Evolutionary conservation across 2,888 invertebrate genomes (phyloP).

Genomic region (Acrobeloides nanus): DNA sequence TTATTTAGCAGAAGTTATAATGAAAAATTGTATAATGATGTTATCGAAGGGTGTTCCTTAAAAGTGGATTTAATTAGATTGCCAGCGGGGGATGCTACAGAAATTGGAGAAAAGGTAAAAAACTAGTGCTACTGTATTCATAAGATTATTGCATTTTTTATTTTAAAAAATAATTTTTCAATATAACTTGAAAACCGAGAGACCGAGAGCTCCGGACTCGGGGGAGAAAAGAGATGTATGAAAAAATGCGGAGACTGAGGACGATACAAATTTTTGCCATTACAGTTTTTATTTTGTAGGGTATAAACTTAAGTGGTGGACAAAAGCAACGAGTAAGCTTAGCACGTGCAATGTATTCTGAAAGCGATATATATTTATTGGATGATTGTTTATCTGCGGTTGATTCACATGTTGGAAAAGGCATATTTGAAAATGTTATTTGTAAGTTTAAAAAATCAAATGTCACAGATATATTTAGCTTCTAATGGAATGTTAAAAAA

Average conservation of each 20-base stretch:
- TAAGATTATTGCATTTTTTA: no score
- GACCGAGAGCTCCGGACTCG: no score
- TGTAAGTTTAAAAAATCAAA: no score
- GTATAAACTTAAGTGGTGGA: constrained; percentile 51
- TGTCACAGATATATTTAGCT: no score
- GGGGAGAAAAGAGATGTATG: no score
- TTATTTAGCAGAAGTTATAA: constrained; percentile 62
- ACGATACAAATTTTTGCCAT: no score
- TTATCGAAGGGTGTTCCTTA: constrained; percentile 42
- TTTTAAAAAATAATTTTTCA: no score
- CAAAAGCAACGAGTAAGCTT: constrained; percentile 69
- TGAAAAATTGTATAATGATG: constrained; percentile 28
- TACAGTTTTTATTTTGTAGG: constrained; percentile 28
- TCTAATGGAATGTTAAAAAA: constrained; percentile 39
- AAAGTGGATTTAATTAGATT: constrained; percentile 34
- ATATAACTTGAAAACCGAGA: no score
- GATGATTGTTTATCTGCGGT: constrained; percentile 93
- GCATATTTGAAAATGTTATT: constrained; percentile 87
- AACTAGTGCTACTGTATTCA: no score
- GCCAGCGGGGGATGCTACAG: constrained; percentile 43
- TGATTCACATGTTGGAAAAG: constrained; percentile 92
- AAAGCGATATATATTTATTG: constrained; percentile 80
- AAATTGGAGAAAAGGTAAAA: constrained; percentile 51
- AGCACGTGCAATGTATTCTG: constrained; percentile 80
- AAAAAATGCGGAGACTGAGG: no score